Percentiles rank a stretch among this genome's conserved stretches.
Conservation (phyloP, 1,140 invertebrate species). For the Portunus trituberculatus region DNA sequence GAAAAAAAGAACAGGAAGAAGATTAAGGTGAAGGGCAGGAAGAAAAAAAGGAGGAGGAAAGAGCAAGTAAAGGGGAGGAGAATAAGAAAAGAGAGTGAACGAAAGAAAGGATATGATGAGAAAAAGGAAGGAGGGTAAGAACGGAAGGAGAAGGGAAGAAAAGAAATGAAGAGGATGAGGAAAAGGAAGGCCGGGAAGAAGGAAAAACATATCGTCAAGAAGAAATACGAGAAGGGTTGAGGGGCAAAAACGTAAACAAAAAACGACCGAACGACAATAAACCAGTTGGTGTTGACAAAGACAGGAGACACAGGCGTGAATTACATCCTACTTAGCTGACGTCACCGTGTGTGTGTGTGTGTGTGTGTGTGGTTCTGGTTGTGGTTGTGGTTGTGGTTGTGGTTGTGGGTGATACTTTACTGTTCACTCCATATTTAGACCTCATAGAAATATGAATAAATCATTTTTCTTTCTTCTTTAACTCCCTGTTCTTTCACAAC, state of each 20-base stretch:
- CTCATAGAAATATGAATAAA: no score
- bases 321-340: background rate
- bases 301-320: background rate
- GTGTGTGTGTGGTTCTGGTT: background rate
- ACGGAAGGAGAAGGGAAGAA: no score
- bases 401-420: background rate
- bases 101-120: no score
- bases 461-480: no score
- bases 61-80: background rate
- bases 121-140: no score
- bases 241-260: background rate
- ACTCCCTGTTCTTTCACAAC: no score
- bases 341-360: slow-evolving; percentile 18
- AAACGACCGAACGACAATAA: background rate
- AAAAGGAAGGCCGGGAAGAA: no score
- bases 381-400: background rate
- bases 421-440: no score
- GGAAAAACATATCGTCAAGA: no score
- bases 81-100: background rate
- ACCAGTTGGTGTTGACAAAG: background rate
- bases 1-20: background rate
- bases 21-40: background rate
- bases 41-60: no score
- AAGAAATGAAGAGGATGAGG: no score
- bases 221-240: no score